Base-by-base conservation (phyloP, 2,888 invertebrate species). In the Beris chalybata region DNA sequence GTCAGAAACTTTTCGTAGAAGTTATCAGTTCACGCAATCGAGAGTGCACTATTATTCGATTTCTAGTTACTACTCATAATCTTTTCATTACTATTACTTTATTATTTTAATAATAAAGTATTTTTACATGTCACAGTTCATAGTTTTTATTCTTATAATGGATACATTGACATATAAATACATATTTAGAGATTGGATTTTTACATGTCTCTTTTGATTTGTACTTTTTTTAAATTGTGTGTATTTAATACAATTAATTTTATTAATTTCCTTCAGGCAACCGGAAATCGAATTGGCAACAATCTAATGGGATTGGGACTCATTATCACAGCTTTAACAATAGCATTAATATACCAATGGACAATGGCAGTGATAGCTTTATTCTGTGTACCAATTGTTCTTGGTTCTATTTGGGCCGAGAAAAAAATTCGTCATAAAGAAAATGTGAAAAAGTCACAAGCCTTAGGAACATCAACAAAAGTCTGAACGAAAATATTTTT, bases 381-480 rank as follows among this genome's bases (percentile, higher is more conserved):
- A 55, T 76, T 84, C 2, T 85, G 86, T 0, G 84, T 87, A 68
- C 88, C 88, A 0, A 73, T 87, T 75, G 85, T 88, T 4, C 82
- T 88, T 1, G 81, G 81, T 0, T 85, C 86, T 3, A 86, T 87
- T 47, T 84, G 85, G 68, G 79, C 87, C 66, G 87, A 88, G 71
- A 59, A 59, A 13, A 57, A 48, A 50, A 50, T 32, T 13, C 87
- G 31, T 83, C 85, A 70, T n/a, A 47, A 48, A 32, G 50, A 59
- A 48, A 45, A 9, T 30, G 9, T 48, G 9, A 48, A 48, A 30
- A 59, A 52, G 6, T 47, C 15, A 11, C 29, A 52, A n/a, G 44
- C 38, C 7, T 83, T 89, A 77, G 87, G 89, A 75, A 78, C 81
- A 30, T 87, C 89, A 67, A 86, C 87, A 7, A 88, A 87, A 83